Base-by-base conservation (phyloP, 2,113 vertebrate species). In the Phrynocephalus versicolor region DNA sequence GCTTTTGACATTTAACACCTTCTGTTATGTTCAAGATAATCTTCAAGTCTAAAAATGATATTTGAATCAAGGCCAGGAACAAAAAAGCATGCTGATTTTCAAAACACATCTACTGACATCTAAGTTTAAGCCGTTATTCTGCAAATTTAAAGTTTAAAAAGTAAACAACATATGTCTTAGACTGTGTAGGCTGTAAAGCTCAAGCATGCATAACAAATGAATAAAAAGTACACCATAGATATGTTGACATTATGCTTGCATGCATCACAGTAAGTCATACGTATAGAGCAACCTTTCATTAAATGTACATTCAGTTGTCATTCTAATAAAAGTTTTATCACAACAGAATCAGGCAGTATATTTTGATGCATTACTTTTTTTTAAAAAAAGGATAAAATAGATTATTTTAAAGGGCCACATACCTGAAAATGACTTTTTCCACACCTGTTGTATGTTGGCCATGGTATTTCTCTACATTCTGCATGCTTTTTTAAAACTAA, bases 131-230 rank as follows among this genome's bases (percentile, higher is more conserved):
- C 91, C 94, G 87, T 88, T 91, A 92, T 95, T 84, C 85, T 88
- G 85, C 90, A 87, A 86, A 30, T 87, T 88, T 93, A 87, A 92
- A 93, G 74, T 95, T 94, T 90, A 74, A 90, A 90, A 94, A 94
- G 89, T 93, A 93, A 95, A 94, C 91, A 94, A 82, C 94, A 94
- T 94, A 94, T 94, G 92, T 92, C 90, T 90, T 81, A 86, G 85
- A 88, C 62, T 82, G 82, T 91, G 93, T 94, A 69, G 93, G 91
- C 92, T 82, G 91, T 9, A 1, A 81, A 92, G 88, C 87, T 83
- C 84, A 89, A 89, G 87, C 85, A 83, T 89, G 72, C 73, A 91
- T 89, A 91, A 91, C 91, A 93, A 94, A 84, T 93, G 89, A 92
- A 37, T 70, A 84, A 91, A n/a, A 93, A 91, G 86, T 89, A 33